Evolutionary conservation across 2,113 vertebrate species (phyloP), one percentile per base, ranked within the genome.

Genomic region (Pandion haliaetus): DNA sequence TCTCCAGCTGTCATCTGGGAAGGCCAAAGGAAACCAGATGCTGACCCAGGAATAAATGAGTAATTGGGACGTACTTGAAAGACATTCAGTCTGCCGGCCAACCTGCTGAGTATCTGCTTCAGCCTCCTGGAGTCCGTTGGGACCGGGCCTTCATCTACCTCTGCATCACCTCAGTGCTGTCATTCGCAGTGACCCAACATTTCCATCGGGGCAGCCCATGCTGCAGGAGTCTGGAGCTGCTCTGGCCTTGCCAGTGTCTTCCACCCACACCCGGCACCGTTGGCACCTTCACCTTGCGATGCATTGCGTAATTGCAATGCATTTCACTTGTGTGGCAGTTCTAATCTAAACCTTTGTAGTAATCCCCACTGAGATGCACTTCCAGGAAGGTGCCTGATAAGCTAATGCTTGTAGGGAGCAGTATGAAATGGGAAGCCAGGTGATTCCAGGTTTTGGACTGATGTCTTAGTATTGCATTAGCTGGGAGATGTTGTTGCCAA

Each of bases 251-350:
- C 62, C 3, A 3, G 29, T 13, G 45, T 45, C 86, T 78, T 52
- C 63, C 74, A 14, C 73, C 59, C 34, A 1, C 0, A 0, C 42
- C 23, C 8, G 44, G 66, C 26, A 21, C 34, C 1, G 0, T 10
- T n/a, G 80, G 49, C 55, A 50, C 57, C 10, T 25, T 49, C 73
- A 8, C 62, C 31, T 16, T 8, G 19, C 12, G 5, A 19, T 31
- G 63, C 29, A 0, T 10, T 58, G 70, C 0, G 0, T 14, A 6
- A 1, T 5, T 15, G 58, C n/a, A 10, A 9, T 7, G 59, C 4
- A 8, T 32, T 24, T 32, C 17, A 6, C 52, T 42, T 20, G 55
- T 10, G 42, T 5, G 10, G 31, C 45, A 31, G 32, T 54, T 71
- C 18, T 57, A 1, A 17, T 17, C 50, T 9, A 1, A 8, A 18